Conservation (phyloP, 1,140 invertebrate species). For the Drosophila suzukii region DNA sequence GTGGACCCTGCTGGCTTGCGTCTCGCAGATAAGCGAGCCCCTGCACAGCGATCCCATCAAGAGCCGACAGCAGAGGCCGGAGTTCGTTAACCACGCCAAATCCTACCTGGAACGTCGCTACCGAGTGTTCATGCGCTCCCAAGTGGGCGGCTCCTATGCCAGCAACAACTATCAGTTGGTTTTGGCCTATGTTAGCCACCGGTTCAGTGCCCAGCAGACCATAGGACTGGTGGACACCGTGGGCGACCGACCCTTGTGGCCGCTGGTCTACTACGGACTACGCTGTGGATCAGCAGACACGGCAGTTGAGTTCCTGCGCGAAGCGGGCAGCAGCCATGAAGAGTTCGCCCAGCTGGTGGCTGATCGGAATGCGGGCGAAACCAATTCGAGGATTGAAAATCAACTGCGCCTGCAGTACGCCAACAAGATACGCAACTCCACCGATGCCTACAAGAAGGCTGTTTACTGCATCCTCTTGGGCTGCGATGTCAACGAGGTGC, state of each 20-base stretch:
- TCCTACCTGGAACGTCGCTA: slow-evolving; percentile 94
- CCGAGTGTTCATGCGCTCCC: slow-evolving; percentile 92
- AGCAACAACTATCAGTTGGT: slow-evolving; percentile 94
- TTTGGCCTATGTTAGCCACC: slow-evolving; percentile 92
- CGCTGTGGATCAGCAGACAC: slow-evolving; percentile 94
- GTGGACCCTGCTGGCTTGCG: slow-evolving; percentile 91
- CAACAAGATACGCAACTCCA: slow-evolving; percentile 90
- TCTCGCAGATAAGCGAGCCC: slow-evolving; percentile 74
- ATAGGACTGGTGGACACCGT: slow-evolving; percentile 91
- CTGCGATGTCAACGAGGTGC: slow-evolving; percentile 94
- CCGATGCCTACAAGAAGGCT: slow-evolving; percentile 92
- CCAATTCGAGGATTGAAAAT: slow-evolving; percentile 89
- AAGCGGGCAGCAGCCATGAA: slow-evolving; percentile 86
- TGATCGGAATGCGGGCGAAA: slow-evolving; percentile 84
- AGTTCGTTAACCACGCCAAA: slow-evolving; percentile 91
- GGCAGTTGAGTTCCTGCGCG: slow-evolving; percentile 91
- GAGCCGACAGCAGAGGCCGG: slow-evolving; percentile 87
- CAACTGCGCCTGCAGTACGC: slow-evolving; percentile 91
- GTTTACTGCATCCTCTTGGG: slow-evolving; percentile 93
- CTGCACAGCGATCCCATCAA: slow-evolving; percentile 89
- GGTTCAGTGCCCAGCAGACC: slow-evolving; percentile 84
- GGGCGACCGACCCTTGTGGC: slow-evolving; percentile 90
- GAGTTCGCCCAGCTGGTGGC: slow-evolving; percentile 87
- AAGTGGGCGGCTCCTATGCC: slow-evolving; percentile 92
- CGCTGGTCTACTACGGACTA: slow-evolving; percentile 95